A percentile compares a stretch with the other conserved stretches of the same genome.
Conservation (phyloP, 2,797 vertebrate genomes). For the Muscicapa striata region DNA sequence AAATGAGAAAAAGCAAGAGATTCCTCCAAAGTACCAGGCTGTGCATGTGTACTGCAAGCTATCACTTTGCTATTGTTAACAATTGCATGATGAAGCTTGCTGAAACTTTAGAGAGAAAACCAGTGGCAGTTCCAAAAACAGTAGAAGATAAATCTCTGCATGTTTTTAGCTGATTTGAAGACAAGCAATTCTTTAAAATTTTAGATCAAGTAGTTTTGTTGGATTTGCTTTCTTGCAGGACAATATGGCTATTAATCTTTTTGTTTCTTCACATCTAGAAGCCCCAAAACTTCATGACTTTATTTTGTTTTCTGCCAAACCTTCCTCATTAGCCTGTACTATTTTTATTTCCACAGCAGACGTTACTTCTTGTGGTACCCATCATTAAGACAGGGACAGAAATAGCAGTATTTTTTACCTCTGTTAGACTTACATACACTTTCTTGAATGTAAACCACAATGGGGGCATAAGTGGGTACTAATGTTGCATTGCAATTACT, state of each 20-base stretch:
- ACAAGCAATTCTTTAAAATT: neutral
- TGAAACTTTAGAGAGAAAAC: constrained; percentile 3
- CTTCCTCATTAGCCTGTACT: neutral
- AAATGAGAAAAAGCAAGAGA: neutral
- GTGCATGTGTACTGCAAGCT: neutral
- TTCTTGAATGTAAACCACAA: neutral
- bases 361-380: neutral
- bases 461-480: neutral
- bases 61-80: neutral
- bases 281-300: neutral
- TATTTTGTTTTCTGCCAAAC: neutral
- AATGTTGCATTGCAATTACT: neutral
- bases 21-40: neutral
- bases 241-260: neutral
- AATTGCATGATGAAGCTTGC: neutral
- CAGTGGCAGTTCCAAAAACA: neutral
- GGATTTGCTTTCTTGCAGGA: neutral
- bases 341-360: neutral
- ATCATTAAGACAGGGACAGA: neutral
- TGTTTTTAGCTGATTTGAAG: neutral
- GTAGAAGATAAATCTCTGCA: neutral
- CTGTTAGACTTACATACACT: neutral
- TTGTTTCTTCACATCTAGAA: neutral
- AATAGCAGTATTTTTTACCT: neutral
- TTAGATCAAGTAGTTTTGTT: neutral